These are phyloP conservation scores for Gymnarchus niloticus DNA, from an alignment of 2,113 vertebrate genomes.

Conservation along the genomic window DNA sequence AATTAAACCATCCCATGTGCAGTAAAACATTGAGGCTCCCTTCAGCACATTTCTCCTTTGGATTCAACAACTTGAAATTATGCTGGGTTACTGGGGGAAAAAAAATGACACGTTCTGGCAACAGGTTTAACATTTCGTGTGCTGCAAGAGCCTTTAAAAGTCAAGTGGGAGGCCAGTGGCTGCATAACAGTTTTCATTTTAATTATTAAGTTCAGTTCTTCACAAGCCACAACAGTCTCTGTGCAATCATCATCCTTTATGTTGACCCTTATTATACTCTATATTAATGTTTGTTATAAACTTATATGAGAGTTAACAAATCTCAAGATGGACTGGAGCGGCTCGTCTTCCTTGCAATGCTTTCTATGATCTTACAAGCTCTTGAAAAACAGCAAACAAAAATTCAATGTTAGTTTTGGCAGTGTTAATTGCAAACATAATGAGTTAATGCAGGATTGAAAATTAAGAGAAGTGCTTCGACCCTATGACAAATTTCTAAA, in stretches of 20 bases:
- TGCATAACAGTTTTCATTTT: not conserved
- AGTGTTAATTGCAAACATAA: no score
- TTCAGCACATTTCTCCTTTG: not conserved
- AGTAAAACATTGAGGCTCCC: not conserved
- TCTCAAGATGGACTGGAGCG: not conserved
- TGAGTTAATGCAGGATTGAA: not conserved
- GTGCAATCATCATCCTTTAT: not conserved
- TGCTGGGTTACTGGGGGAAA: not conserved
- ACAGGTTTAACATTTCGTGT: not conserved
- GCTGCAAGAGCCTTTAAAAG: not conserved
- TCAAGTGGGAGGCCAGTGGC: not conserved
- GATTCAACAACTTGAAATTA: not conserved
- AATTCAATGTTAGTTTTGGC: not conserved
- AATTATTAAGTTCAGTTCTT: not conserved
- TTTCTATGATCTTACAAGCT: no score
- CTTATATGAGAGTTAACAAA: not conserved
- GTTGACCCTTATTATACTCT: not conserved
- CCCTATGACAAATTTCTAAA: no score
- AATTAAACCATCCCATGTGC: not conserved
- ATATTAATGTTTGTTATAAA: not conserved
- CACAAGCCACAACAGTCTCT: not conserved
- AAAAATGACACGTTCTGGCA: not conserved
- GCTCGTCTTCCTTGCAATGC: not conserved
- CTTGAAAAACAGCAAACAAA: not conserved
- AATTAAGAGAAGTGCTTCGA: not conserved